phyloP scores from a whole-genome alignment of 2,113 vertebrate genomes.

The Lycaon pictus region DNA sequence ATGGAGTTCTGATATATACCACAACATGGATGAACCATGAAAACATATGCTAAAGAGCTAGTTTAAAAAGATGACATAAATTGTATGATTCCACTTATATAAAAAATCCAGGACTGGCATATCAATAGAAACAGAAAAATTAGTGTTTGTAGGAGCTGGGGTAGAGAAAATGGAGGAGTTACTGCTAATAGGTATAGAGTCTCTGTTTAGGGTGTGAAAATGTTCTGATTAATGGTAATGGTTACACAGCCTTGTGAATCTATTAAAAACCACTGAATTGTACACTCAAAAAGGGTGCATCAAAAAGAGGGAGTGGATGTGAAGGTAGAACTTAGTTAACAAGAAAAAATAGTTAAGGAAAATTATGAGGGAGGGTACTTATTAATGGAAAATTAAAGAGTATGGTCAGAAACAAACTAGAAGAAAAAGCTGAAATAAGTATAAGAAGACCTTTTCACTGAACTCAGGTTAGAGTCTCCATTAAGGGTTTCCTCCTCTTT shows the following conservation, averaged over 20 bases:
- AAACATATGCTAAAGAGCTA: constrained; percentile 3
- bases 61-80: not conserved
- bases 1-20: not conserved
- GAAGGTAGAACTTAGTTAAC: not conserved
- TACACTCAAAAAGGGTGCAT: not conserved
- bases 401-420: not conserved
- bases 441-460: not conserved
- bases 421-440: constrained; percentile 21
- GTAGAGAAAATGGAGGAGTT: not conserved
- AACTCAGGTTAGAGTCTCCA: not conserved
- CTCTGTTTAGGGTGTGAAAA: not conserved
- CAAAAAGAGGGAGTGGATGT: not conserved
- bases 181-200: not conserved
- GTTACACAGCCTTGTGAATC: not conserved
- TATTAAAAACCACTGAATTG: not conserved
- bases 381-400: not conserved
- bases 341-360: not conserved
- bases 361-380: not conserved
- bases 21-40: not conserved
- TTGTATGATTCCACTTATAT: not conserved
- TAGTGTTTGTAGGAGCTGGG: not conserved
- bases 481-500: not conserved
- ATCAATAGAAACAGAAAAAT: not conserved
- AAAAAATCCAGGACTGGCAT: constrained; percentile 3
- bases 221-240: not conserved